Base-by-base conservation (phyloP, 2,113 vertebrate genomes). In the Miniopterus natalensis region DNA sequence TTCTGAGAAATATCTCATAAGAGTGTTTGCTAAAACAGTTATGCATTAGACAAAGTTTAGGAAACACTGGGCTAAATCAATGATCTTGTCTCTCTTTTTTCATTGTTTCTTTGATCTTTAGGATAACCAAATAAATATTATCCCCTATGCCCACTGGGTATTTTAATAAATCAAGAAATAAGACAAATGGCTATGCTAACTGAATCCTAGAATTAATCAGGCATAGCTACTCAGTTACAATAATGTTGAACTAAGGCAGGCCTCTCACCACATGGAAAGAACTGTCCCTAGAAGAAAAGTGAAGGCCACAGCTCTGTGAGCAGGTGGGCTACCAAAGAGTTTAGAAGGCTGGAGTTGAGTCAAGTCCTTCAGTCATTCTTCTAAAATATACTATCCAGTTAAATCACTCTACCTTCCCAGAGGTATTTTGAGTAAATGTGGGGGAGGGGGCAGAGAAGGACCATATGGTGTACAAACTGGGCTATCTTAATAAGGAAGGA, bases 161-260 rank as follows among this genome's bases (percentile, higher is more conserved):
- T 68, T 59, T 92, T 10, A 83, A 66, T 40, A 86, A 91, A 92
- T 42, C 42, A 18, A 61, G 13, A 68, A 92, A 66, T 68, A 78
- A 78, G 17, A 80, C 2, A 74, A 90, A 65, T 40, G 4, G 0
- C 3, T 61, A 78, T 17, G 63, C 23, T 84, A 65, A 92, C 9
- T 63, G 25, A 86, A 55, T 63, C 29, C 25, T 85, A 47, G 36
- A 81, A 57, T 71, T 75, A 53, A 53, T 45, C 17, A 75, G 71
- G 12, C 27, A 4, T 74, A 47, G 15, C 15, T 75, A 18, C 6
- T 21, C 63, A 80, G 29, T 84, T 63, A 80, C 5, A 29, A 10
- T 1, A 68, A 17, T 71, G 29, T 11, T 80, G 7, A 7, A 51
- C 23, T 57, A 85, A 31, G 27, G 4, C 2, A 25, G 6, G 5